Evolutionary conservation across 1,140 invertebrate species (phyloP).

Genomic region (Zaprionus capensis): DNA sequence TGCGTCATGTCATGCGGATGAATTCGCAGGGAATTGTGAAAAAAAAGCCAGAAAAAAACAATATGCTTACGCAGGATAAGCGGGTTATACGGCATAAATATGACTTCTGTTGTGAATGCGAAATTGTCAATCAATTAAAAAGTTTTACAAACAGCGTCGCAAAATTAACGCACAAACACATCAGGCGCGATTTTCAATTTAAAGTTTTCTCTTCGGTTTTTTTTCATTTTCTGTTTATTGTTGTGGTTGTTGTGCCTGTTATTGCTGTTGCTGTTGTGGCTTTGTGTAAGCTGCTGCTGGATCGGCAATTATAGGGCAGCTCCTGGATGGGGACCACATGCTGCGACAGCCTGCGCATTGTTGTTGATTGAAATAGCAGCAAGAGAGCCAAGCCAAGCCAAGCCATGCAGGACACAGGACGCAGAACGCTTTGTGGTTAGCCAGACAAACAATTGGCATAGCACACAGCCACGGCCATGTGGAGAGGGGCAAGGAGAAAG

Average conservation of each 20-base stretch:
- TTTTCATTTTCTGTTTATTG: slow-evolving; percentile 19
- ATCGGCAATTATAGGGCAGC: slow-evolving; percentile 24
- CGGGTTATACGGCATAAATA: not conserved
- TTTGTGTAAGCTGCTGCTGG: slow-evolving; percentile 30
- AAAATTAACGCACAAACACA: slow-evolving; percentile 80
- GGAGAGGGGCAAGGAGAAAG: not conserved
- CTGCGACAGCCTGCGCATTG: slow-evolving; percentile 48
- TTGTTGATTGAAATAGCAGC: slow-evolving; percentile 52
- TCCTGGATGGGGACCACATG: slow-evolving; percentile 63
- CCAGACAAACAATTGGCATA: slow-evolving; percentile 3
- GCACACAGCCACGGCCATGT: not conserved
- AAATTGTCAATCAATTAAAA: slow-evolving; percentile 79
- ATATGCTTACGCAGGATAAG: not conserved
- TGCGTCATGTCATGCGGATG: slow-evolving; percentile 17
- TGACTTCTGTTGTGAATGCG: slow-evolving; percentile 6
- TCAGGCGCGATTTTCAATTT: slow-evolving; percentile 82
- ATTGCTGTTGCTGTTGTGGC: slow-evolving; percentile 33
- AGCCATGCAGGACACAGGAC: not conserved
- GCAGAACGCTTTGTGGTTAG: not conserved
- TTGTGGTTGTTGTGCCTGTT: slow-evolving; percentile 34
- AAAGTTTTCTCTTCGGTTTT: slow-evolving; percentile 32
- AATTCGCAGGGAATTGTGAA: slow-evolving; percentile 20
- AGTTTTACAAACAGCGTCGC: slow-evolving; percentile 60
- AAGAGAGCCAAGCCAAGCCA: not conserved
- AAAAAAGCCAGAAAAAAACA: slow-evolving; percentile 13